Evolutionary conservation across 2,888 invertebrate genomes (phyloP), one percentile per base, ranked within the genome.

Genomic region (Ectemnius lituratus): DNA sequence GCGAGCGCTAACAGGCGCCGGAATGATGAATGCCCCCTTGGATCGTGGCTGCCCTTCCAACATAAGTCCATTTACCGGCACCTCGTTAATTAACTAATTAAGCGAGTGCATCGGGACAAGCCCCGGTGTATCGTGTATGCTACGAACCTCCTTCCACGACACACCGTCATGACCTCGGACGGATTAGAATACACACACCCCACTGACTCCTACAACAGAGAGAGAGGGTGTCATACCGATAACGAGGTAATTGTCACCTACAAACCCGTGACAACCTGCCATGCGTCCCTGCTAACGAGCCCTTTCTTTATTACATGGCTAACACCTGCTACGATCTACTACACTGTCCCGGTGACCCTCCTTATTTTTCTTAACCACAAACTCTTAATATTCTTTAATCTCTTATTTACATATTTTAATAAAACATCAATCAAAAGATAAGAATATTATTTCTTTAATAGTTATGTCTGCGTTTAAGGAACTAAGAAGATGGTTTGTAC

Each of bases 21-120:
- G 79, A 77, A 85, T 87, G 85, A 86, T 85, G 81, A 84, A 87
- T 88, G 83, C 67, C 73, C 69, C 52, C 67, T 69, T 64, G 76
- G 79, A 85, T 84, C 82, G 79, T 78, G 78, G 78, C 76, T 82
- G 76, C 57, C 23, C 57, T 66, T 62, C 65, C 67, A 70, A 28
- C 73, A 61, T 49, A 60, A 67, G 66, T 72, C 72, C 67, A 73
- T 75, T 74, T 72, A 71, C 72, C 58, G 58, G 66, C 28, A 16
- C 27, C 58, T 60, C 73, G 64, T 78, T 79, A 82, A 82, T 83
- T 83, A 80, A 76, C 75, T 83, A 80, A 82, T 80, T 83, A 80
- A 83, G 59, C 56, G 69, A 73, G 61, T 73, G 77, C 74, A 76
- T 67, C 69, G 67, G 63, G 75, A 61, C 61, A 52, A 37, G 37